Evolutionary conservation across 2,888 invertebrate genomes (phyloP), one percentile per base, ranked within the genome.

Genomic region (Alloplasta piceator): DNA sequence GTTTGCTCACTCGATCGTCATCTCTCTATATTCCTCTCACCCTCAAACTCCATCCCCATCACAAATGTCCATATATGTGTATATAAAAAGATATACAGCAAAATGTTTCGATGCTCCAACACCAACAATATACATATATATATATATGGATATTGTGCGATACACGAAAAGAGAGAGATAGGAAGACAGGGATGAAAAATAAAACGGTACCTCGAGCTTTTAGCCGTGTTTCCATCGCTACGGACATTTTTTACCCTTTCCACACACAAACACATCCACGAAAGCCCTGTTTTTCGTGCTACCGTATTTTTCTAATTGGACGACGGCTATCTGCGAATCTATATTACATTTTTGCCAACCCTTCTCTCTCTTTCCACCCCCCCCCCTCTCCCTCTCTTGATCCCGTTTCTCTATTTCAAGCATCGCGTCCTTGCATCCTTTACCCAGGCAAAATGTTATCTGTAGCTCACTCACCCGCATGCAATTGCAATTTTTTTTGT

Each of bases 281-380:
- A 58, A 78, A 74, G 78, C 78, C 56, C 70, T 70, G 64, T 52
- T 79, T 64, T 41, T 41, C 55, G 64, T 67, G 12, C 75, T 14
- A 43, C 70, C 86, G 85, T 87, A 87, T 88, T 88, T 87, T 88
- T 87, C 88, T 86, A 88, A 88, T 88, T 88, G 88, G 85, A 88
- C 85, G 63, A 78, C 82, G 83, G 83, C 85, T 88, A 88, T 88
- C 88, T 84, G 75, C 77, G 85, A 86, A 88, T 88, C 88, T 88
- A 87, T 88, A 88, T 86, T 86, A 85, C 86, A 81, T 83, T 84
- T 84, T 80, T 83, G 60, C 68, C 64, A 70, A 10, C 38, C 58
- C 4, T 16, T 36, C 46, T 12, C 58, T 26, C 14, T 38, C n/a
- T 5, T 38, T 41, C 39, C 39, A 14, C 14, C 52, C 14, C 50